phyloP scores from a whole-genome alignment of 2,113 vertebrate genomes.

The Elgaria multicarinata region DNA sequence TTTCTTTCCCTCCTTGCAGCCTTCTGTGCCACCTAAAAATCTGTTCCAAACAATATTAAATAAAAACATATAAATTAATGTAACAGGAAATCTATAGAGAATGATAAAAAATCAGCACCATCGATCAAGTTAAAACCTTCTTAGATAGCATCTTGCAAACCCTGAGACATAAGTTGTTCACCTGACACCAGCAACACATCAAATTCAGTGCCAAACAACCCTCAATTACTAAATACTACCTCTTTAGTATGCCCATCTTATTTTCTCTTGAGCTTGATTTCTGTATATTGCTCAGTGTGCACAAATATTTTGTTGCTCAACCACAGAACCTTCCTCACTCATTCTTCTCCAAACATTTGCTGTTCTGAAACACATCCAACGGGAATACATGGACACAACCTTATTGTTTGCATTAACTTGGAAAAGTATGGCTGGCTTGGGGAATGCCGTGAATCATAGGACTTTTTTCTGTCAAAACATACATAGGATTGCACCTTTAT shows the following conservation, averaged over 20 bases:
- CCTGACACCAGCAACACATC: too few relatives aligned
- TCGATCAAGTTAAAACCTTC: too few relatives aligned
- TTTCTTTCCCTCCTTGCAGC: too few relatives aligned
- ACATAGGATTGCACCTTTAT: too few relatives aligned
- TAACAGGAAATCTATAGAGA: neutral
- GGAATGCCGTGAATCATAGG: too few relatives aligned
- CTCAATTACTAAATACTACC: too few relatives aligned
- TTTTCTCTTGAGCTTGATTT: neutral
- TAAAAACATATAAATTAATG: neutral
- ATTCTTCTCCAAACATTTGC: neutral
- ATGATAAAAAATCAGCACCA: neutral
- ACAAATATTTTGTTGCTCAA: neutral
- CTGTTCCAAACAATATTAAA: neutral
- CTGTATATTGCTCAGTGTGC: neutral
- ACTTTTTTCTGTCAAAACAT: too few relatives aligned
- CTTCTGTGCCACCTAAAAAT: too few relatives aligned
- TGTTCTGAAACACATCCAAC: neutral
- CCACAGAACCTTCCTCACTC: neutral
- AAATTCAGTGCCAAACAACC: neutral
- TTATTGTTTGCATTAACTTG: conserved; percentile 53
- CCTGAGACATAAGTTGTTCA: too few relatives aligned
- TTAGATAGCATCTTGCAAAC: too few relatives aligned
- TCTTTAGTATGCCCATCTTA: too few relatives aligned
- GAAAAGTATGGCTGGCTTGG: conserved; percentile 1
- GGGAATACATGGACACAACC: neutral